Evolutionary conservation across 2,113 vertebrate genomes (phyloP).

Genomic region (Lanius ludovicianus): DNA sequence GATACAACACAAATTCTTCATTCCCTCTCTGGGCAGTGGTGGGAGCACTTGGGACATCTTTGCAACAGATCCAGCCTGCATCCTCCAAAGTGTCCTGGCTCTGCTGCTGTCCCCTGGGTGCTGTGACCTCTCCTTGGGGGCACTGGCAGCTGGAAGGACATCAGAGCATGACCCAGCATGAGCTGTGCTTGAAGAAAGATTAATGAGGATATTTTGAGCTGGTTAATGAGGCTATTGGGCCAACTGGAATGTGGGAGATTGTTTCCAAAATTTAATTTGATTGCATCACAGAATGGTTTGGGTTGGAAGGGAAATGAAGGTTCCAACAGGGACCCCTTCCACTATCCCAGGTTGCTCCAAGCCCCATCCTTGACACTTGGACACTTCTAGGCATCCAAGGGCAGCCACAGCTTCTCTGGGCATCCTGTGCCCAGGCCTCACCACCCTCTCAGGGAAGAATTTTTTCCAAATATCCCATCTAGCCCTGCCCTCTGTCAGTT

Average conservation of each 20-base stretch:
- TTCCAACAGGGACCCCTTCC: neutral
- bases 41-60: neutral
- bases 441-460: rapidly evolving
- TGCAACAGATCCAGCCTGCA: neutral
- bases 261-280: neutral
- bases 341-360: neutral
- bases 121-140: neutral
- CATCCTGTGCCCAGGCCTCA: rapidly evolving
- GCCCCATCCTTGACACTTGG: neutral
- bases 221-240: neutral
- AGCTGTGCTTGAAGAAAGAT: neutral
- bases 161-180: neutral
- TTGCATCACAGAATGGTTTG: neutral
- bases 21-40: neutral
- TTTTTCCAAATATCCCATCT: neutral
- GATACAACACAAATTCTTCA: neutral
- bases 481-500: neutral
- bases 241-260: neutral
- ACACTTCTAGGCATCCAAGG: neutral
- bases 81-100: neutral
- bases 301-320: neutral
- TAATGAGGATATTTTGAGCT: neutral
- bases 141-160: neutral
- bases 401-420: neutral
- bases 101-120: neutral